Percentiles rank a stretch among this genome's conserved stretches.
Evolutionary conservation across 2,113 vertebrate genomes (phyloP).

Genomic region (Cynopterus brachyotis): DNA sequence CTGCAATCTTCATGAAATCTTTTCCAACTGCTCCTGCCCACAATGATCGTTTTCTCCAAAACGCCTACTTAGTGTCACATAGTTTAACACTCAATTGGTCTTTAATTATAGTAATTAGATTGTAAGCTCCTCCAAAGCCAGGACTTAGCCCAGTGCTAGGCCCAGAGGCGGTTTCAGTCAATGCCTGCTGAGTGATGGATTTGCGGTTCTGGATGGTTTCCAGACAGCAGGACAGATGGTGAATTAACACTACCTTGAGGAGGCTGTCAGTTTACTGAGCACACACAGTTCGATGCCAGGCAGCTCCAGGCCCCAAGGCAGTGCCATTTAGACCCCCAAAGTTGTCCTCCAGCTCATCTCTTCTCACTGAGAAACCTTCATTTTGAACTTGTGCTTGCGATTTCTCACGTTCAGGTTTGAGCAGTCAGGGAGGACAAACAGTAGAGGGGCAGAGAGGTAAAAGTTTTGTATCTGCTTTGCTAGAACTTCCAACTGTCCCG

Average conservation of each 20-base stretch:
- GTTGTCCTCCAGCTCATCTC: background rate
- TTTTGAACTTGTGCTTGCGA: background rate
- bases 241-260: background rate
- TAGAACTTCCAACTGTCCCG: background rate
- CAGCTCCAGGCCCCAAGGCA: background rate
- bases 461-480: background rate
- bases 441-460: background rate
- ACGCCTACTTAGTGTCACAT: slow-evolving; percentile 63
- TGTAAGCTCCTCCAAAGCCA: slow-evolving; percentile 54
- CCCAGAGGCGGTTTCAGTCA: slow-evolving; percentile 32
- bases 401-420: background rate
- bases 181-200: slow-evolving; percentile 7
- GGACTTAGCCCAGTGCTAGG: slow-evolving; percentile 53
- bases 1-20: background rate
- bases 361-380: background rate
- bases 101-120: slow-evolving; percentile 72
- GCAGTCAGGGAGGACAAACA: background rate
- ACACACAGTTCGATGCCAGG: background rate
- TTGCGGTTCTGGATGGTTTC: slow-evolving; percentile 30
- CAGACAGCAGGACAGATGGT: background rate
- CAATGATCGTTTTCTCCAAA: slow-evolving; percentile 42
- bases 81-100: slow-evolving; percentile 68
- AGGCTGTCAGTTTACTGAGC: background rate
- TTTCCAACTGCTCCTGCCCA: background rate
- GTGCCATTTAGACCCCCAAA: background rate